Base-by-base conservation (phyloP, 2,888 invertebrate genomes). In the Hymenopus coronatus region DNA sequence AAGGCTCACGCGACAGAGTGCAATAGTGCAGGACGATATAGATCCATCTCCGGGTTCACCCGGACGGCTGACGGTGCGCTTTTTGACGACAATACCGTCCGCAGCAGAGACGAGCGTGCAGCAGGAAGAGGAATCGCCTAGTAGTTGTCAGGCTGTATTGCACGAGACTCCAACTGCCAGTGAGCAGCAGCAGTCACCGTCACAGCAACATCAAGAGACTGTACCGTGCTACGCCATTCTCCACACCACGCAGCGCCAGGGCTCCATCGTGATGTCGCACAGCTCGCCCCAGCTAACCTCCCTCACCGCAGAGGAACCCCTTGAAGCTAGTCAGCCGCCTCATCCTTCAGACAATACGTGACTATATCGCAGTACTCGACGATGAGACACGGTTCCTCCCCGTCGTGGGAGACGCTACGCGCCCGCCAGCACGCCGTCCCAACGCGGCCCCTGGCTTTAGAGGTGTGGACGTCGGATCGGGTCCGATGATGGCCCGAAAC, bases 1-100 rank as follows among this genome's bases (percentile, higher is more conserved):
- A 12, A 95, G 97, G 30, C 94, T 97, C 88, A 97, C 97, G 83
- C 95, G 97, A 12, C 98, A 98, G 93, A 95, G 96, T 91, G 97
- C 97, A 25, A 95, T 97, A 90, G 96, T 96, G 92, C 97, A 96
- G 92, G 97, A 97, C 90, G 91, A 91, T 70, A 90, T 91, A 40
- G 97, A 97, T 92, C 95, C 96, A 85, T 70, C 54, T 70, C 95
- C 95, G 7, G 88, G 94, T 6, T 94, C 95, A 0, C 95, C 95
- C 0, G 94, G 95, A 4, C 91, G 94, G 82, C 92, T 95, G 28
- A 94, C 95, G 70, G 95, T 94, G 90, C 94, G 96, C 82, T 95
- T 96, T 91, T 93, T 96, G 89, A 96, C 96, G 54, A 96, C 96
- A 25, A 96, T 96, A 92, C 96, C 96, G 25, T 96, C 96, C 6